Evolutionary conservation across 2,797 vertebrate species (phyloP).

Genomic region (Psittacula derbiana): DNA sequence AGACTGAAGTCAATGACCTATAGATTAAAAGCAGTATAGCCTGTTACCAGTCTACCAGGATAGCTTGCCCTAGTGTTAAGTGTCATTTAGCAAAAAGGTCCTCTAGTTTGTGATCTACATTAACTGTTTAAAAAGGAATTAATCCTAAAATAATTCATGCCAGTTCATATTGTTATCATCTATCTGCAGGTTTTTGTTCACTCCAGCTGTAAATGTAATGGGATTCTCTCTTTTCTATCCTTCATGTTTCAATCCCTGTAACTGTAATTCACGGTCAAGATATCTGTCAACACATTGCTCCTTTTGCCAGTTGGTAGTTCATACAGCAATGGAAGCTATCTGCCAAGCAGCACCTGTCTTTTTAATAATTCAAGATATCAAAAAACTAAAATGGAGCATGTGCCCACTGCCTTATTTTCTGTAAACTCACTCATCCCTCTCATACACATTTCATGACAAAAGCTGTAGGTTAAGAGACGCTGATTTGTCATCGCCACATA

Average conservation of each 20-base stretch:
- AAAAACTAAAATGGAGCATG: conserved; percentile 59
- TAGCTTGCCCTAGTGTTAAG: background rate
- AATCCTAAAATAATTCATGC: background rate
- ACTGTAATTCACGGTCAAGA: conserved; percentile 5
- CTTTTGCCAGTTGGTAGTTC: conserved; percentile 10
- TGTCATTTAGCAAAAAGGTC: background rate
- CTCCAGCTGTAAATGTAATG: background rate
- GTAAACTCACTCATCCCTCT: background rate
- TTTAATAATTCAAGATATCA: conserved; percentile 69
- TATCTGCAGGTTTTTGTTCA: background rate
- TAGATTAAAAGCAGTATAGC: background rate
- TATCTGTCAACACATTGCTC: conserved; percentile 1
- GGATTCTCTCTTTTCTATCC: background rate
- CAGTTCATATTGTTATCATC: background rate
- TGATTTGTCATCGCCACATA: conserved; percentile 19
- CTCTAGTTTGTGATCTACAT: background rate
- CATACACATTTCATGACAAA: conserved; percentile 31
- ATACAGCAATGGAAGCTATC: conserved; percentile 19
- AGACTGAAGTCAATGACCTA: background rate
- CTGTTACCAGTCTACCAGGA: background rate
- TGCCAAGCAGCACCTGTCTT: background rate
- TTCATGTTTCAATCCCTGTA: background rate
- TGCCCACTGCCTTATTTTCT: background rate
- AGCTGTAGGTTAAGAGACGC: conserved; percentile 22
- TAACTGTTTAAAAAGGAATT: background rate